Evolutionary conservation across 2,888 invertebrate genomes (phyloP).

Genomic region (Ommatoiulus sabulosus): DNA sequence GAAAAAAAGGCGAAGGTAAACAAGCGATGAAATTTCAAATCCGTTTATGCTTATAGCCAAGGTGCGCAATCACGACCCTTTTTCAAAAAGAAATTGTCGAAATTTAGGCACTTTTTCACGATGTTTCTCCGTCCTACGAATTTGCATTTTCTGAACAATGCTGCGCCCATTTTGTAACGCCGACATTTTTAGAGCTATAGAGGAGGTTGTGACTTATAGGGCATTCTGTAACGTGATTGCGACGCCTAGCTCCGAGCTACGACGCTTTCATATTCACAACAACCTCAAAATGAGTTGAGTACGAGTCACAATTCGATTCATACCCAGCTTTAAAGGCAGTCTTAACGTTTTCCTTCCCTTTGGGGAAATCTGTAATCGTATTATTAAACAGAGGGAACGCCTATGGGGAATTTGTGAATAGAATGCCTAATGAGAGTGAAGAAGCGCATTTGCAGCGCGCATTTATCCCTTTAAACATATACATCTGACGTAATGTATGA

Average conservation of each 20-base stretch:
- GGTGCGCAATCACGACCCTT: background rate
- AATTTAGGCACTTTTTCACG: background rate
- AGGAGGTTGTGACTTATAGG: background rate
- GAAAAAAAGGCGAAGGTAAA: background rate
- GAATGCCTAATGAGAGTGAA: constrained; percentile 49
- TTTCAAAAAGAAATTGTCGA: background rate
- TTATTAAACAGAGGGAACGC: constrained; percentile 47
- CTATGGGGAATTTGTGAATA: constrained; percentile 49
- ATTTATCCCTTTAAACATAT: background rate
- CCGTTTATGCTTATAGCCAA: background rate
- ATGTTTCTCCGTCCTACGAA: background rate
- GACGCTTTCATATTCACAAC: constrained; percentile 27
- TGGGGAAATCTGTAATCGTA: constrained; percentile 52
- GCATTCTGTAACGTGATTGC: background rate
- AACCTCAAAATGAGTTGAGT: constrained; percentile 51
- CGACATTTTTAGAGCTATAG: background rate
- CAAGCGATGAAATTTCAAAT: background rate
- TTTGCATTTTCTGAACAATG: background rate
- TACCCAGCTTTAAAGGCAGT: constrained; percentile 36
- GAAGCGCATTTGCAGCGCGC: constrained; percentile 27
- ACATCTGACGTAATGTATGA: constrained; percentile 13
- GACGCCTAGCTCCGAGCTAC: background rate
- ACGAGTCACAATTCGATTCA: constrained; percentile 47
- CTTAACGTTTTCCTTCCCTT: constrained; percentile 38
- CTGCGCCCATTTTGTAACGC: background rate